These are phyloP conservation scores for Nomada ruficornis DNA, from an alignment of 2,888 invertebrate species.

Conservation along the genomic window DNA sequence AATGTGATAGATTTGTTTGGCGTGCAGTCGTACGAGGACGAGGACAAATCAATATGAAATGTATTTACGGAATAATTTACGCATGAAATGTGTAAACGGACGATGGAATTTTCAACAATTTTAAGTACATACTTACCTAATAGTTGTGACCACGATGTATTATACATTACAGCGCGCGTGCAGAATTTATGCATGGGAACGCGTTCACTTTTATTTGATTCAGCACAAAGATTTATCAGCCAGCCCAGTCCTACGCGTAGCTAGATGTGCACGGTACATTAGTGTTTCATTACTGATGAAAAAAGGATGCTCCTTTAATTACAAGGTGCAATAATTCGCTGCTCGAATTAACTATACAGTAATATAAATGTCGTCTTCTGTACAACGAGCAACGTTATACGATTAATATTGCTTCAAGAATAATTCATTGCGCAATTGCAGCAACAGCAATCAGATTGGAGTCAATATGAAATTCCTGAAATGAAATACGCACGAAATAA, in stretches of 20 bases:
- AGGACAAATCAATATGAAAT: too few species aligned
- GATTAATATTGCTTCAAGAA: background rate
- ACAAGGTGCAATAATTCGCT: background rate
- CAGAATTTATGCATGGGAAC: constrained; percentile 66
- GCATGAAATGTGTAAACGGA: too few species aligned
- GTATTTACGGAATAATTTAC: too few species aligned
- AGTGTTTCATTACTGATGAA: constrained; percentile 3
- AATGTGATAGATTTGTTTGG: background rate
- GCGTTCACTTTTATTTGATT: constrained; percentile 60
- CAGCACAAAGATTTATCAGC: constrained; percentile 55
- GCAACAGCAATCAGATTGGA: background rate
- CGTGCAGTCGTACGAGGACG: too few species aligned
- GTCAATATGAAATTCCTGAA: background rate
- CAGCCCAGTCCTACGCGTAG: constrained; percentile 26
- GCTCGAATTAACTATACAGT: background rate
- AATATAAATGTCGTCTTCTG: background rate
- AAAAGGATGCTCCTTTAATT: constrained; percentile 22
- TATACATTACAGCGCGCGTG: constrained; percentile 55
- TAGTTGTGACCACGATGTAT: constrained; percentile 42
- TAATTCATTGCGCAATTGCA: background rate
- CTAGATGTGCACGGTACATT: constrained; percentile 2
- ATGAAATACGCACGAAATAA: background rate
- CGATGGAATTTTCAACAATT: background rate
- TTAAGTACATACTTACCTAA: constrained; percentile 36
- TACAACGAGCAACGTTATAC: background rate